Conservation (phyloP, 2,113 vertebrate genomes). For the Upupa epops region DNA sequence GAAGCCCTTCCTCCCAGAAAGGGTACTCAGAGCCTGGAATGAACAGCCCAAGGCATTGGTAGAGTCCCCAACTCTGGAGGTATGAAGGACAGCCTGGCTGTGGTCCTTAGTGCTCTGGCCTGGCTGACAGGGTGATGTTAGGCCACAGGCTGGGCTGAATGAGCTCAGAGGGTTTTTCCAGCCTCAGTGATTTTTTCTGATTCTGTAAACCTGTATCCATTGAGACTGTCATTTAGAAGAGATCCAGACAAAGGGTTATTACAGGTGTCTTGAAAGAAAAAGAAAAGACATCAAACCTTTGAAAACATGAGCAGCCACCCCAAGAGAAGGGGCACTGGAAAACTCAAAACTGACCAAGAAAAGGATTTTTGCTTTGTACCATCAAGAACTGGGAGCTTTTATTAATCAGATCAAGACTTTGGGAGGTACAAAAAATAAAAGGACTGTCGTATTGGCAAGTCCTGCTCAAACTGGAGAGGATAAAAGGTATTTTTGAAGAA, state of each 20-base stretch:
- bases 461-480: not conserved
- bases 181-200: too few relatives aligned
- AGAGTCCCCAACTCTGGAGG: too few relatives aligned
- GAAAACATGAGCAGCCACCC: fast-evolving
- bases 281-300: not conserved
- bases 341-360: not conserved
- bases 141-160: too few relatives aligned
- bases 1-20: too few relatives aligned
- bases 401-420: not conserved
- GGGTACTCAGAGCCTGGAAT: too few relatives aligned
- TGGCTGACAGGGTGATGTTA: too few relatives aligned
- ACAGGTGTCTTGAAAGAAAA: not conserved
- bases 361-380: not conserved
- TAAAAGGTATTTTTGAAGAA: not conserved
- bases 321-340: not conserved
- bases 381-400: not conserved
- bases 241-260: not conserved
- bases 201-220: not conserved
- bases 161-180: too few relatives aligned
- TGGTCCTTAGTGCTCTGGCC: too few relatives aligned
- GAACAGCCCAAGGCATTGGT: too few relatives aligned
- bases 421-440: not conserved
- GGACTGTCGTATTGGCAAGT: not conserved
- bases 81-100: too few relatives aligned
- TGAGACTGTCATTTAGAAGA: not conserved